phyloP scores from a whole-genome alignment of 2,797 vertebrate genomes.

The Pseudomugil tenellus region DNA sequence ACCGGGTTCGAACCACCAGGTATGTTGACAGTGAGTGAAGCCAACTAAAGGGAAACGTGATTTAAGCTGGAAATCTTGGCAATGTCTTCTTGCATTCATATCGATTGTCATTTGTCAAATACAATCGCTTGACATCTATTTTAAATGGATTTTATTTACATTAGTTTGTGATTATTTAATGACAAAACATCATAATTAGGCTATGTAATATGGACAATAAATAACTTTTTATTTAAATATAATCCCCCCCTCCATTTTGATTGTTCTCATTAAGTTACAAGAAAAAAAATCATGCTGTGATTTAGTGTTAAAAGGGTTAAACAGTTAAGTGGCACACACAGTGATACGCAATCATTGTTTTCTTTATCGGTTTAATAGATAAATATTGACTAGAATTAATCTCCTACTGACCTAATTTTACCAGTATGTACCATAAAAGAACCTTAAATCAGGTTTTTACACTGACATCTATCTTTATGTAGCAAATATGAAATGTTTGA shows the following conservation, averaged over 20 bases:
- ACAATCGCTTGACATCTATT: too few relatives aligned
- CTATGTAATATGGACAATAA: too few relatives aligned
- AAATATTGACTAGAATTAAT: neutral
- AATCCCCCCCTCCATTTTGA: too few relatives aligned
- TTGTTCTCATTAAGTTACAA: too few relatives aligned
- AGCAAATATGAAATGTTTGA: too few relatives aligned
- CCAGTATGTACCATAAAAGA: neutral
- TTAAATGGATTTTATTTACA: too few relatives aligned
- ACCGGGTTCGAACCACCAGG: conserved; percentile 59
- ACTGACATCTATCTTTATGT: too few relatives aligned
- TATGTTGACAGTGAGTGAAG: conserved; percentile 31
- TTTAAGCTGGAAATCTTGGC: neutral
- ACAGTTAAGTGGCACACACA: neutral
- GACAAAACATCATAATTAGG: too few relatives aligned
- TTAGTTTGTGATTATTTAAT: too few relatives aligned
- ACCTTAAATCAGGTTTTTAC: neutral
- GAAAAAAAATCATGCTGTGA: too few relatives aligned
- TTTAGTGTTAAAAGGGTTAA: neutral
- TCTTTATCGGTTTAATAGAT: neutral
- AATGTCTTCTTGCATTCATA: neutral
- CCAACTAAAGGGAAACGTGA: neutral
- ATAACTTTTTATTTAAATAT: too few relatives aligned
- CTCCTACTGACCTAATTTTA: neutral
- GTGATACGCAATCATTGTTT: neutral
- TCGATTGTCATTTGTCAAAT: too few relatives aligned